phyloP scores from a whole-genome alignment of 2,888 invertebrate genomes.

The Maniola hyperantus region DNA sequence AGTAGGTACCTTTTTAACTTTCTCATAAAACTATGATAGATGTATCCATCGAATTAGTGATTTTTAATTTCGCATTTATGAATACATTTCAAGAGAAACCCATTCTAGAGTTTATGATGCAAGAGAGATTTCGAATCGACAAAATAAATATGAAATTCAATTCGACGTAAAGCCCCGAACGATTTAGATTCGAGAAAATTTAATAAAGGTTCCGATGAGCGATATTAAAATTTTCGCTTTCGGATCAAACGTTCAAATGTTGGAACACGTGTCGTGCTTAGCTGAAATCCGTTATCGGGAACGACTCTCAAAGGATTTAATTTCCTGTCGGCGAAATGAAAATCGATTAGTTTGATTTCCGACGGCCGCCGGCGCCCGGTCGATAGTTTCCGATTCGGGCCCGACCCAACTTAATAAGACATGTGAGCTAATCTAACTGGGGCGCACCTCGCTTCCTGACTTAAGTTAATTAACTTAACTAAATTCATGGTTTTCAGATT shows the following conservation, averaged over 20 bases:
- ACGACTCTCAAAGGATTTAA: conserved; percentile 81
- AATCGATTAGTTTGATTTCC: conserved; percentile 83
- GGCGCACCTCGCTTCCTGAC: conserved; percentile 35
- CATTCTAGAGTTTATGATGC: conserved; percentile 6
- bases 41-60: too few species aligned
- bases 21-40: not conserved
- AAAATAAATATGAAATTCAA: conserved; percentile 50
- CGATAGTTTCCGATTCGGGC: conserved; percentile 74
- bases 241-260: conserved; percentile 47
- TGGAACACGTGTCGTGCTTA: conserved; percentile 77
- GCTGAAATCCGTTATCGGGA: conserved; percentile 76
- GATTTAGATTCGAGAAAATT: conserved; percentile 47
- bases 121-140: conserved; percentile 41
- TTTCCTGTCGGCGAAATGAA: conserved; percentile 80
- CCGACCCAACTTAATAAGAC: conserved; percentile 66
- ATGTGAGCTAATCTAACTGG: conserved; percentile 43
- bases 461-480: too few species aligned
- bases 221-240: conserved; percentile 51
- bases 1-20: too few species aligned
- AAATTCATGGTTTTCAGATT: too few species aligned
- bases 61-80: not conserved
- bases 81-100: conserved; percentile 3
- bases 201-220: conserved; percentile 48
- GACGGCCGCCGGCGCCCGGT: conserved; percentile 63
- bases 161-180: conserved; percentile 43